A percentile compares a stretch with the other conserved stretches of the same genome.
Conservation (phyloP, 2,888 invertebrate genomes). For the Serrognathus titanus region DNA sequence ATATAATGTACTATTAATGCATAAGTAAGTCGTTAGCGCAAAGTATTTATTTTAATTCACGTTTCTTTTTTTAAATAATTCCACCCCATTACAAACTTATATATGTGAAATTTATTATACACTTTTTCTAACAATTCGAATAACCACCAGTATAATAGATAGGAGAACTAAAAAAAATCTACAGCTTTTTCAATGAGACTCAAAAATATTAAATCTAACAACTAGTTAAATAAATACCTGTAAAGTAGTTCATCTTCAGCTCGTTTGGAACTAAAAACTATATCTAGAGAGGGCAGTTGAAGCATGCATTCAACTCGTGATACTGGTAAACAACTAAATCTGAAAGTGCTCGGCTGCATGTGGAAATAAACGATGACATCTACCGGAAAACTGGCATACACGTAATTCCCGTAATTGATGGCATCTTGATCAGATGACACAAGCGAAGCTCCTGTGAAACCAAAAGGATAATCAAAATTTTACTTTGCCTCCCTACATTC, state of each 20-base stretch:
- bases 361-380: slow-evolving; percentile 98
- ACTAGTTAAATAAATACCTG: slow-evolving; percentile 19
- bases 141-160: too few species aligned
- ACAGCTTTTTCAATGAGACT: background rate
- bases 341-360: slow-evolving; percentile 94
- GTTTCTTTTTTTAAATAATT: too few species aligned
- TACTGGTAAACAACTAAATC: slow-evolving; percentile 94
- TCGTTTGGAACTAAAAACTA: slow-evolving; percentile 93
- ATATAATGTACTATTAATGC: too few species aligned
- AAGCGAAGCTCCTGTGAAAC: slow-evolving; percentile 17
- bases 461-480: background rate
- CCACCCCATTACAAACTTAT: too few species aligned
- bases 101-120: too few species aligned
- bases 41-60: too few species aligned
- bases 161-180: background rate
- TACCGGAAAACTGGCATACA: slow-evolving; percentile 93
- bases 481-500: background rate
- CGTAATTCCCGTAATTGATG: slow-evolving; percentile 72
- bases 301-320: slow-evolving; percentile 94
- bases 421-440: slow-evolving; percentile 51
- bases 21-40: too few species aligned
- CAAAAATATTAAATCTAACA: background rate
- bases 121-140: too few species aligned
- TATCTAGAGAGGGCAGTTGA: slow-evolving; percentile 92
- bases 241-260: slow-evolving; percentile 66